Percentiles rank a stretch among this genome's conserved stretches.
Conservation (phyloP, 2,113 vertebrate species). For the Centropus unirufus region DNA sequence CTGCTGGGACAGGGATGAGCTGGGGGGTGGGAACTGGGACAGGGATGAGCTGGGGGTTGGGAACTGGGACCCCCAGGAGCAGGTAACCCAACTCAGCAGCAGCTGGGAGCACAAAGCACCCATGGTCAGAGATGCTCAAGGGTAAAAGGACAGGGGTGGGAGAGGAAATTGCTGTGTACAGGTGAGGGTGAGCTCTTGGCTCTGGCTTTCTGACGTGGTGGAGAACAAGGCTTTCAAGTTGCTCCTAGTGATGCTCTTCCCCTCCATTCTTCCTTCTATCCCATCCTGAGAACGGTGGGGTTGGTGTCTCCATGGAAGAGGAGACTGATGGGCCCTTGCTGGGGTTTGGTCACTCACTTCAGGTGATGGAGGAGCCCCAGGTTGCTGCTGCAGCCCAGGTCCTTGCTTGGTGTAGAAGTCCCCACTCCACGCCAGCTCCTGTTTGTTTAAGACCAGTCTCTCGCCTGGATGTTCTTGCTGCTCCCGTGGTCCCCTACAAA, state of each 20-base stretch:
- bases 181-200: background rate
- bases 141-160: background rate
- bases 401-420: background rate
- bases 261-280: too few species aligned
- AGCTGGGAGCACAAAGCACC: background rate
- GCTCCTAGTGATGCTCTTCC: too few species aligned
- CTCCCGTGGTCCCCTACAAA: background rate
- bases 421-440: background rate
- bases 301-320: too few species aligned
- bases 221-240: too few species aligned
- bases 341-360: rapidly evolving
- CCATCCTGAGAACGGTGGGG: too few species aligned
- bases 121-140: background rate
- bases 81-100: background rate
- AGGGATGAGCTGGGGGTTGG: background rate
- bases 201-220: too few species aligned
- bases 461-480: background rate
- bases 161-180: background rate
- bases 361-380: background rate
- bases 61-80: rapidly evolving
- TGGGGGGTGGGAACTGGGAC: too few species aligned
- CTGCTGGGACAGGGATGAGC: background rate
- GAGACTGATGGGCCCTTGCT: rapidly evolving
- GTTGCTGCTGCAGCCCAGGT: background rate
- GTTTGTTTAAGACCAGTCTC: background rate